phyloP scores from a whole-genome alignment of 2,888 invertebrate species.

The Galeopsomyia nigrocyanea region DNA sequence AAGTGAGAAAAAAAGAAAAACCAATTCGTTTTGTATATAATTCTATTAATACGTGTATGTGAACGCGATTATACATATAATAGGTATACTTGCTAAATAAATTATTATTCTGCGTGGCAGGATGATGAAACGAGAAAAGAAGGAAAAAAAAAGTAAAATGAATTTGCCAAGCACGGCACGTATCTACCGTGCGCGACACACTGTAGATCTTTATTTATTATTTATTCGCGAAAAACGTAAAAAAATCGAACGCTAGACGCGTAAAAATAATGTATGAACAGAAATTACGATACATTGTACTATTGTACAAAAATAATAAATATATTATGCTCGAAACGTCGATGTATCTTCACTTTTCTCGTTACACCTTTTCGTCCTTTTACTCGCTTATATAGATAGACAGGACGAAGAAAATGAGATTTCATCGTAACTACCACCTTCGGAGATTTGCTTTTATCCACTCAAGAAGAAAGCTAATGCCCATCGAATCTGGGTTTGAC shows the following conservation, averaged over 20 bases:
- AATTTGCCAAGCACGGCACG: slow-evolving; percentile 29
- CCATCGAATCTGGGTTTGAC: too few species aligned
- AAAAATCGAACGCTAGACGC: slow-evolving; percentile 57
- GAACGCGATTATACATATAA: too few species aligned
- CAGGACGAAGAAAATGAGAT: too few species aligned
- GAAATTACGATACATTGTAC: slow-evolving; percentile 45
- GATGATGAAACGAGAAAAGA: slow-evolving; percentile 14
- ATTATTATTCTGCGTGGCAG: neutral
- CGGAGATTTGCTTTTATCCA: too few species aligned
- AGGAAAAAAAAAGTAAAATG: slow-evolving; percentile 6
- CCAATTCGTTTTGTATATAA: slow-evolving; percentile 46
- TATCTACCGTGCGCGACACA: slow-evolving; percentile 12
- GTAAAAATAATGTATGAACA: slow-evolving; percentile 53
- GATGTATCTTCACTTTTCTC: too few species aligned
- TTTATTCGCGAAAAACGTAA: slow-evolving; percentile 62
- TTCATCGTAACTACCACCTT: too few species aligned
- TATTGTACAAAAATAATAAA: slow-evolving; percentile 48
- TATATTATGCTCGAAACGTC: slow-evolving; percentile 36
- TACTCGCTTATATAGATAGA: too few species aligned
- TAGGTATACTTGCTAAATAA: slow-evolving; percentile 18
- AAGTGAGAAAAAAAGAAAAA: slow-evolving; percentile 22
- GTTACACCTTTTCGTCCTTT: too few species aligned
- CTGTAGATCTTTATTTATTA: slow-evolving; percentile 59
- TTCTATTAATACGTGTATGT: slow-evolving; percentile 20
- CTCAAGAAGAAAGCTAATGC: too few species aligned